Conservation (phyloP, 2,888 invertebrate species). For the Mylabris sibirica region DNA sequence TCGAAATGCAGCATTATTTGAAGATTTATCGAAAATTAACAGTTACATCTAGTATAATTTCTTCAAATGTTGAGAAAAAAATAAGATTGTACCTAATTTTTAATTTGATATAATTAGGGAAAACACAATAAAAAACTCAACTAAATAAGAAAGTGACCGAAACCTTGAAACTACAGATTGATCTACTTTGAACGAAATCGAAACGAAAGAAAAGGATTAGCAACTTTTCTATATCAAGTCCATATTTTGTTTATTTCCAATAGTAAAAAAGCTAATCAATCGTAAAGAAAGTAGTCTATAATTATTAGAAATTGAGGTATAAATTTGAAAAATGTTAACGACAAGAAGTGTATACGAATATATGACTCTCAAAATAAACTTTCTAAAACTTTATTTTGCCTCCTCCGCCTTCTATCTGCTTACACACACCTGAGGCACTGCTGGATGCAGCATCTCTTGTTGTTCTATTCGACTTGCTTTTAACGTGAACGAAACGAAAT, state of each 20-base stretch:
- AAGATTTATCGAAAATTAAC: neutral
- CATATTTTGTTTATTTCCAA: neutral
- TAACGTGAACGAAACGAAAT: slow-evolving; percentile 2
- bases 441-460: neutral
- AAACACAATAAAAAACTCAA: neutral
- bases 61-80: neutral
- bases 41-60: neutral
- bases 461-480: neutral
- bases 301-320: slow-evolving; percentile 10
- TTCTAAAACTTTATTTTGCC: neutral
- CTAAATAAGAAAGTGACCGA: neutral
- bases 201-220: neutral
- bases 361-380: neutral
- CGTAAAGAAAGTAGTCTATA: slow-evolving; percentile 1
- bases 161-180: neutral
- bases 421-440: neutral
- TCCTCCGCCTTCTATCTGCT: neutral
- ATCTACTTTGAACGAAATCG: neutral
- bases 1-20: neutral
- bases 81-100: neutral
- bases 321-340: neutral
- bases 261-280: neutral
- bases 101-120: neutral
- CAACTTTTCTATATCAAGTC: neutral
- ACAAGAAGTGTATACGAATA: neutral